phyloP scores from a whole-genome alignment of 2,113 vertebrate species.

The Arothron firmamentum region DNA sequence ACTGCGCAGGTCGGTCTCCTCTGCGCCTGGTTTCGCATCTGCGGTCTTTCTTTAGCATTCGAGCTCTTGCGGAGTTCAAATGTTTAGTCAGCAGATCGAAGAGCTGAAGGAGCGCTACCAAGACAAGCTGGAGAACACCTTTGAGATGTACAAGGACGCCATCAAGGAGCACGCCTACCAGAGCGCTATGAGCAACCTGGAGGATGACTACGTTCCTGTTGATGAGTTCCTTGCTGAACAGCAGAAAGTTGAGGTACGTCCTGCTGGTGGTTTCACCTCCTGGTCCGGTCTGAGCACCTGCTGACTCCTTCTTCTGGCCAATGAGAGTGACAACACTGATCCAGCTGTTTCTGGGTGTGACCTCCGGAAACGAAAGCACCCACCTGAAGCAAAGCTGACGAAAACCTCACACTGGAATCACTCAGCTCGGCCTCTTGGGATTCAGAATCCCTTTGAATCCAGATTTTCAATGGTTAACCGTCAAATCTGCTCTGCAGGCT shows the following conservation, averaged over 20 bases:
- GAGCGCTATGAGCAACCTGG: slow-evolving; percentile 80
- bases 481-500: slow-evolving; percentile 40
- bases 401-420: no score
- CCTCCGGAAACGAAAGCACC: no score
- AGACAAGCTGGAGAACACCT: slow-evolving; percentile 85
- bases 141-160: slow-evolving; percentile 89
- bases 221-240: slow-evolving; percentile 82
- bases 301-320: no score
- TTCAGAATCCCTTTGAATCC: no score
- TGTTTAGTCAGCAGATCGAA: slow-evolving; percentile 78
- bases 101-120: slow-evolving; percentile 83
- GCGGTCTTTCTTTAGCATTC: neutral
- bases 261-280: neutral
- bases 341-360: no score
- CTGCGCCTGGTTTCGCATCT: neutral
- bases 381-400: no score
- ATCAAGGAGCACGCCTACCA: slow-evolving; percentile 86
- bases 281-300: neutral
- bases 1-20: slow-evolving; percentile 67
- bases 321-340: no score
- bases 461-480: no score
- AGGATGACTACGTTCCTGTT: slow-evolving; percentile 81
- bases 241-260: slow-evolving; percentile 79
- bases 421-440: no score
- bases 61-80: neutral